Evolutionary conservation across 2,113 vertebrate species (phyloP), one percentile per base, ranked within the genome.

Genomic region (Acrocephalus arundinaceus): DNA sequence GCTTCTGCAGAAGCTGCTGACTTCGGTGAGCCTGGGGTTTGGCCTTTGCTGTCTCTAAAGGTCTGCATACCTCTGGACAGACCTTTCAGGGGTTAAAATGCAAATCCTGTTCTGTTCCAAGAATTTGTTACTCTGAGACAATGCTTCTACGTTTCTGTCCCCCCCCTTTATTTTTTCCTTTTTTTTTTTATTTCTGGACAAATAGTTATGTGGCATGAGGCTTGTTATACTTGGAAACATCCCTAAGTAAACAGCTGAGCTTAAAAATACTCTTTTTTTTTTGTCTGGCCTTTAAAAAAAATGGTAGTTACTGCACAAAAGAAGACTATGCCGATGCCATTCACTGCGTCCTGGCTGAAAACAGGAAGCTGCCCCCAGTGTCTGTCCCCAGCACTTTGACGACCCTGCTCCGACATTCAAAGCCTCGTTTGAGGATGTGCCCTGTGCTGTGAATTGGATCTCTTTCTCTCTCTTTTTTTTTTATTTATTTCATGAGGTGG

Each of bases 181-280:
- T 22, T 31, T 33, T 41, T 7, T 66, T 76, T 79, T 65, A 72
- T 62, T 41, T 18, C 96, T 49, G 76, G 95, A 97, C 92, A 77
- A 95, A 95, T 87, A 96, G 85, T 96, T 97, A 95, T 94, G 94
- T 96, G 97, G 95, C 94, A 96, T 58, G 87, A 97, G 89, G 81
- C 85, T 93, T 97, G 83, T 97, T 98, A 85, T 96, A 85, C 82
- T 97, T 98, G 97, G 98, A 98, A 95, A 41, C n/a, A 91, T 95
- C 95, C 96, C 96, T 97, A 97, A 97, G 90, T 90, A 97, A 98
- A 98, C 93, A 98, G 89, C 91, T 95, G 88, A 97, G 67, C 94
- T 97, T 96, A 97, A 98, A 97, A 98, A 97, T 97, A 93, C 54
- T 83, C 59, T 7, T 72, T 93, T 70, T 67, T 71, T 81, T 95